Percentiles rank a stretch among this genome's conserved stretches.
phyloP scores from a whole-genome alignment of 2,797 vertebrate species.

The Lycodopsis pacificus region DNA sequence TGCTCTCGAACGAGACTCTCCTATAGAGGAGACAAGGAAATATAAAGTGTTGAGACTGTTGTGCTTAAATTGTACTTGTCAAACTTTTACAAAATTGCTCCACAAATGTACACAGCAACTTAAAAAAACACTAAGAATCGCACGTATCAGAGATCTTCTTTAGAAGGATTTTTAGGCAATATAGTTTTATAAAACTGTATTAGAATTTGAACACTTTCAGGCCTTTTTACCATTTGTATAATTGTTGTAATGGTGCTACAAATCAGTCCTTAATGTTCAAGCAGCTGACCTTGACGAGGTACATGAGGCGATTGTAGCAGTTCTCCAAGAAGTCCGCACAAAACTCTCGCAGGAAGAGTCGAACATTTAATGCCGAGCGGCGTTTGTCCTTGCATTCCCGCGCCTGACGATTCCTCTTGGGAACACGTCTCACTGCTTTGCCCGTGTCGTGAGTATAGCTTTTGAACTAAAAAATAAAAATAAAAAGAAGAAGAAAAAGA shows the following conservation, averaged over 20 bases:
- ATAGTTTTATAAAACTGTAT: background rate
- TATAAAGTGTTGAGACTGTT: background rate
- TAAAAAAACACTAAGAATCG: background rate
- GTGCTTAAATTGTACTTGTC: background rate
- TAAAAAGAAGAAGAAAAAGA: background rate
- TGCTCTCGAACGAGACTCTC: slow-evolving; percentile 92
- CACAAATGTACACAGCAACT: background rate
- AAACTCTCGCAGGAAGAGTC: slow-evolving; percentile 92
- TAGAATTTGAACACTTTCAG: background rate
- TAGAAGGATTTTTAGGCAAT: background rate
- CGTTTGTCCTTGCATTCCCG: slow-evolving; percentile 81
- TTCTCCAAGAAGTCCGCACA: slow-evolving; percentile 93
- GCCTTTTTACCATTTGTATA: background rate
- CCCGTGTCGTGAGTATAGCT: slow-evolving; percentile 91
- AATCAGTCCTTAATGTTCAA: background rate
- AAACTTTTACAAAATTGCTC: background rate
- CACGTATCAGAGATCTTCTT: background rate
- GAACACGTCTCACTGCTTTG: slow-evolving; percentile 88
- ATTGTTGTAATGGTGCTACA: background rate
- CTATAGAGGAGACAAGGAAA: slow-evolving; percentile 69
- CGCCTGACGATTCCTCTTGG: slow-evolving; percentile 84
- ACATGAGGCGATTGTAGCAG: slow-evolving; percentile 98
- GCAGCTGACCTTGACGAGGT: slow-evolving; percentile 80
- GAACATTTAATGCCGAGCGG: slow-evolving; percentile 92
- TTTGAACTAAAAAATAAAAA: slow-evolving; percentile 83